phyloP scores from a whole-genome alignment of 2,113 vertebrate species.

The Riparia riparia region DNA sequence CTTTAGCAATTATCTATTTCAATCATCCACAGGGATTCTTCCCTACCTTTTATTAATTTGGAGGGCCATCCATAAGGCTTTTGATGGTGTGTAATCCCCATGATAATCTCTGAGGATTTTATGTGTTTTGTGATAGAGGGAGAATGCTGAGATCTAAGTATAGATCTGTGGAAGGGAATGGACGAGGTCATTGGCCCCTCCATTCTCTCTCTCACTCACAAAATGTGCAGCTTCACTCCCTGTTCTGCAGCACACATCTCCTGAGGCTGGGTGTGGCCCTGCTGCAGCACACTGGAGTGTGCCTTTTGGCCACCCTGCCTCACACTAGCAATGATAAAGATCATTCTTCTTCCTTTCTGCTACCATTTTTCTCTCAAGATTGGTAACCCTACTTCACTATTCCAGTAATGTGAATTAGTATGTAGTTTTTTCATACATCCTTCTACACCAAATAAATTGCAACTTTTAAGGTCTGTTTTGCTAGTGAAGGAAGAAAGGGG shows the following conservation, averaged over 20 bases:
- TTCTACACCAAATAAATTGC: neutral
- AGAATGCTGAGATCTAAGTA: neutral
- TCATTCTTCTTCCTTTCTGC: neutral
- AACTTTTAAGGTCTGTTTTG: neutral
- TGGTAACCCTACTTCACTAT: neutral
- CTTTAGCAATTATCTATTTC: neutral
- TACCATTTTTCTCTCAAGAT: neutral
- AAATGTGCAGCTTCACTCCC: neutral
- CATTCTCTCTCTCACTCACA: neutral
- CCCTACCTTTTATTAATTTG: neutral
- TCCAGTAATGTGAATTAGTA: neutral
- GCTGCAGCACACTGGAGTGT: neutral
- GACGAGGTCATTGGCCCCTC: neutral
- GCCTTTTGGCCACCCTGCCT: neutral
- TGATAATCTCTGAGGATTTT: neutral
- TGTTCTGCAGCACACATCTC: neutral
- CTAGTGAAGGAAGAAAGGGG: neutral
- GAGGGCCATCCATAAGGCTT: neutral
- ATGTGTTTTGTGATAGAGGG: neutral
- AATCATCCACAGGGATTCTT: neutral
- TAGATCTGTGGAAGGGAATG: neutral
- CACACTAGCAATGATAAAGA: neutral
- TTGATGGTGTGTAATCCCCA: neutral
- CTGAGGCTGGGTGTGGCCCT: neutral
- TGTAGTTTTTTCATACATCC: neutral